phyloP scores from a whole-genome alignment of 2,113 vertebrate genomes.

The Prietella phreatophila region DNA sequence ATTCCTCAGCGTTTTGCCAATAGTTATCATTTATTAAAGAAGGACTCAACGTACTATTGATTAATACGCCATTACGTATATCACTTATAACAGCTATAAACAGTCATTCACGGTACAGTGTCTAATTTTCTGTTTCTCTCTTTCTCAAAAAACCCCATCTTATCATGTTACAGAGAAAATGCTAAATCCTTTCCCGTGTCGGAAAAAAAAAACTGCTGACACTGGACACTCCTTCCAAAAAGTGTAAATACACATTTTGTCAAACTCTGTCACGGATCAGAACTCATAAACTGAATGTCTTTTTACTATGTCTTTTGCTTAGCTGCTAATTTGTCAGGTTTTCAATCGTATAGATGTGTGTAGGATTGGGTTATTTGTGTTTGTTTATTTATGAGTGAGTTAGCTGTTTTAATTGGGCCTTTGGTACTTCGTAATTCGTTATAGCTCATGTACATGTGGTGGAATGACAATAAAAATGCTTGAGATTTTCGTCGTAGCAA shows the following conservation, averaged over 20 bases:
- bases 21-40: not conserved
- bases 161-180: not conserved
- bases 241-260: not conserved
- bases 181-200: not conserved
- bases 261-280: too few species aligned
- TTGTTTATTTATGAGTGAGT: too few species aligned
- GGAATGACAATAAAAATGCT: too few species aligned
- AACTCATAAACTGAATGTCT: too few species aligned
- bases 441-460: too few species aligned
- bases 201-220: not conserved
- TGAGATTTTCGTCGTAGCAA: too few species aligned
- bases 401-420: too few species aligned
- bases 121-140: not conserved
- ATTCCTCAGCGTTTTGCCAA: not conserved
- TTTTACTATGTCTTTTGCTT: too few species aligned
- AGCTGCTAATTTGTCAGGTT: too few species aligned
- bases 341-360: too few species aligned
- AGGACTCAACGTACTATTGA: not conserved
- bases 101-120: not conserved
- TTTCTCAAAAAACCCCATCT: not conserved
- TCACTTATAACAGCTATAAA: not conserved
- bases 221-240: not conserved
- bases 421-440: too few species aligned
- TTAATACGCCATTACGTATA: not conserved
- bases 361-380: too few species aligned